A percentile compares a stretch with the other conserved stretches of the same genome.
These are phyloP conservation scores for Rotaria socialis DNA, from an alignment of 2,888 invertebrate species.

Conservation along the genomic window DNA sequence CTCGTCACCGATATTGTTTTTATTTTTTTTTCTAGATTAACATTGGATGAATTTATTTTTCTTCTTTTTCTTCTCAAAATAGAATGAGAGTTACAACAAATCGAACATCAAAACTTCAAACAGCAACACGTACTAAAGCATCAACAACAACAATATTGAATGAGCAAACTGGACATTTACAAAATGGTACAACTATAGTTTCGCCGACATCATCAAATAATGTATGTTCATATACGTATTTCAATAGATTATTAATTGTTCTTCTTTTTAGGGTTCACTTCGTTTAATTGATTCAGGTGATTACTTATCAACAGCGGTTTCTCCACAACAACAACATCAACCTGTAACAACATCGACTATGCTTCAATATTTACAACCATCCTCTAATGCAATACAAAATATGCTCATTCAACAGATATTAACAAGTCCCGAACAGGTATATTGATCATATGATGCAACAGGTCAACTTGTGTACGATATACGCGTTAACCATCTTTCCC, in stretches of 20 bases:
- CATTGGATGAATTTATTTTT: slow-evolving; percentile 14
- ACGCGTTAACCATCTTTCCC: background rate
- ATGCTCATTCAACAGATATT: slow-evolving; percentile 36
- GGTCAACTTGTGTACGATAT: background rate
- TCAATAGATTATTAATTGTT: background rate
- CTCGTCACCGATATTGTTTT: slow-evolving; percentile 32
- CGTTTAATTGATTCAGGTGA: slow-evolving; percentile 27
- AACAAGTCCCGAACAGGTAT: slow-evolving; percentile 34
- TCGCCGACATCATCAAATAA: slow-evolving; percentile 19
- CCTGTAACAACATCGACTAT: background rate
- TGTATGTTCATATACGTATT: background rate
- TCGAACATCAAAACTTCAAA: slow-evolving; percentile 32
- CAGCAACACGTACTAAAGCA: background rate
- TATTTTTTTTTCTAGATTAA: slow-evolving; percentile 24
- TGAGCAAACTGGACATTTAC: slow-evolving; percentile 7
- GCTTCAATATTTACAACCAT: background rate
- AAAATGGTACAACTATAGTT: slow-evolving; percentile 15
- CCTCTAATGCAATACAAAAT: slow-evolving; percentile 23
- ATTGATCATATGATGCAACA: slow-evolving; percentile 29
- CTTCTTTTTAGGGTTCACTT: background rate
- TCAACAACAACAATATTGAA: slow-evolving; percentile 12
- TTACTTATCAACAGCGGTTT: slow-evolving; percentile 11
- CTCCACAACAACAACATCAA: background rate
- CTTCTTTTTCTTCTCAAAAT: background rate
- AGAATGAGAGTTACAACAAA: slow-evolving; percentile 35